Base-by-base conservation (phyloP, 2,797 vertebrate genomes). In the Premnoplex brunnescens region DNA sequence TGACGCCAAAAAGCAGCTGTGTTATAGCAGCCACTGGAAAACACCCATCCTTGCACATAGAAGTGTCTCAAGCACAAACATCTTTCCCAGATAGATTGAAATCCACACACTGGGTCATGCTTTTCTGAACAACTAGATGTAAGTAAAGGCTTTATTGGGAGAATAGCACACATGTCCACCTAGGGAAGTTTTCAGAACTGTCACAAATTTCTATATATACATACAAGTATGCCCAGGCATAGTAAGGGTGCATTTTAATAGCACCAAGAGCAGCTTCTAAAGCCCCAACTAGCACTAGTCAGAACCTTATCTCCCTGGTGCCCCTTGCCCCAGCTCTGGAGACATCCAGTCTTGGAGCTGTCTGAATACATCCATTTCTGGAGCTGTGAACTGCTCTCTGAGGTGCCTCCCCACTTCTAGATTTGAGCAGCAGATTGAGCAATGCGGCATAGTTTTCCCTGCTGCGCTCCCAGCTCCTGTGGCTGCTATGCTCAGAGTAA, bases 1-100 rank as follows among this genome's bases (percentile, higher is more conserved):
- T 76, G 79, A 91, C 34, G 41, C 85, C 68, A 60, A 64, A 48
- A 83, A 91, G 88, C 71, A 92, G 72, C 83, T 93, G 91, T 60
- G 58, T 48, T 93, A 46, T 10, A 78, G 46, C 79, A 89, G 44
- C 22, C 58, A 34, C 79, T 83, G 56, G 74, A 86, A 89, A 94
- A 69, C 77, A 73, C 58, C 48, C 37, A 23, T 19, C 72, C 85
- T 78, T 62, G 74, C 64, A 71, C 76, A 82, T 18, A 60, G 60
- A 86, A 72, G 30, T 71, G 36, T 74, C 58, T 69, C 32, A 85
- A 30, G 72, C 19, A 66, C 62, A 34, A 77, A 36, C 28, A 62
- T 64, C n/a, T 58, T 88, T 80, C 90, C 54, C 69, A 78, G 75
- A 46, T 20, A 28, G 21, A 27, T 2, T 17, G 36, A 75, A 69